Evolutionary conservation across 2,888 invertebrate genomes (phyloP).

Genomic region (Melanostoma mellinum): DNA sequence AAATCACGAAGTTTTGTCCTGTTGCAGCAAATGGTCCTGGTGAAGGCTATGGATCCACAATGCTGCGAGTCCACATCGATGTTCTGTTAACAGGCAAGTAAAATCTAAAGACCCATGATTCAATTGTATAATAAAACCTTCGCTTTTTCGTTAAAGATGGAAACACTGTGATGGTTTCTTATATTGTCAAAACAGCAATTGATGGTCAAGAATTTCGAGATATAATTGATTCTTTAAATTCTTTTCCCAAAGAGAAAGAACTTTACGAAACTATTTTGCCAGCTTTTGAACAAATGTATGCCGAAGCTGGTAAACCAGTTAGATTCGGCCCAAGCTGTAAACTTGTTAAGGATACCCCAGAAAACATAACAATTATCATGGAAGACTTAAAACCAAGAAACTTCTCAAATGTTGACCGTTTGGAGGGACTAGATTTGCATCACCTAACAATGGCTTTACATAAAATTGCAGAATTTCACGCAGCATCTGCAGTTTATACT

Average conservation of each 20-base stretch:
- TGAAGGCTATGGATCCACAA: slow-evolving; percentile 79
- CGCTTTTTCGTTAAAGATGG: slow-evolving; percentile 72
- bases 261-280: slow-evolving; percentile 78
- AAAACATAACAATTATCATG: slow-evolving; percentile 56
- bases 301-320: slow-evolving; percentile 75
- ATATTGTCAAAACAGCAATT: slow-evolving; percentile 77
- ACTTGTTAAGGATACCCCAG: neutral
- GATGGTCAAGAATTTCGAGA: slow-evolving; percentile 43
- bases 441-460: slow-evolving; percentile 78
- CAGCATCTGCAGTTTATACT: slow-evolving; percentile 79
- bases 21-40: slow-evolving; percentile 77
- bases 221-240: slow-evolving; percentile 9
- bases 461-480: slow-evolving; percentile 80
- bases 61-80: slow-evolving; percentile 77
- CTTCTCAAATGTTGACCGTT: slow-evolving; percentile 59
- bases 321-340: slow-evolving; percentile 76
- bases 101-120: slow-evolving; percentile 52
- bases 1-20: neutral
- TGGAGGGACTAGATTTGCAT: slow-evolving; percentile 76
- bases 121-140: neutral
- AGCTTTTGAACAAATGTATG: slow-evolving; percentile 77
- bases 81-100: slow-evolving; percentile 75
- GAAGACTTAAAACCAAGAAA: slow-evolving; percentile 66
- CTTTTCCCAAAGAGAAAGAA: slow-evolving; percentile 78
- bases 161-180: slow-evolving; percentile 74